phyloP scores from a whole-genome alignment of 2,113 vertebrate species.

The Scartelaos histophorus region DNA sequence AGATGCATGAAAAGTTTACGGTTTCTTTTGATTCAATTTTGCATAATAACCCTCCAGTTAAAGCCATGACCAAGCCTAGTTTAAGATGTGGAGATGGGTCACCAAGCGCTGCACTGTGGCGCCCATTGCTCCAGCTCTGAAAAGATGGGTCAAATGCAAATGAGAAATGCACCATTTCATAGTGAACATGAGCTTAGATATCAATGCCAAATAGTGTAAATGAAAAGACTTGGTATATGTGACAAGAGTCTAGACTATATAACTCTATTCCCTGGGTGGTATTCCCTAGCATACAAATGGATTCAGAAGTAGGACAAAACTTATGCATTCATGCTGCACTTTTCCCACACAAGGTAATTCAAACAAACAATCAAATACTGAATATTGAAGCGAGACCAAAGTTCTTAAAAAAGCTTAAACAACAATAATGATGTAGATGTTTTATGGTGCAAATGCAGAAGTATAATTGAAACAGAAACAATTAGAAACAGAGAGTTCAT shows the following conservation, averaged over 20 bases:
- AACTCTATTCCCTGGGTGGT: not conserved
- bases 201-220: not conserved
- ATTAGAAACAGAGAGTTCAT: not conserved
- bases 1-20: not conserved
- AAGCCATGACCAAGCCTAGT: too few relatives aligned
- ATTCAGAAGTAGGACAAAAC: too few relatives aligned
- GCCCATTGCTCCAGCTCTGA: too few relatives aligned
- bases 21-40: not conserved
- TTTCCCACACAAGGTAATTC: not conserved
- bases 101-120: too few relatives aligned
- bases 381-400: too few relatives aligned
- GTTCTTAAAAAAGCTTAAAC: not conserved
- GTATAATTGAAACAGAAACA: not conserved
- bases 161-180: not conserved
- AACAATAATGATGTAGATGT: not conserved
- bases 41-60: too few relatives aligned
- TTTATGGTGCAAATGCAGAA: too few relatives aligned
- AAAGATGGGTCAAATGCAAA: too few relatives aligned
- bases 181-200: not conserved
- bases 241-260: too few relatives aligned
- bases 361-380: not conserved
- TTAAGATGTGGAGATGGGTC: too few relatives aligned
- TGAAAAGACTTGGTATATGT: not conserved
- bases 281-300: not conserved
- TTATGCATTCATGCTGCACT: not conserved